A percentile compares a stretch with the other conserved stretches of the same genome.
Evolutionary conservation across 30 jellyfish, hydroid and myxozoan species (phyloP).

Genomic region (Pseudorhiza aurosa): DNA sequence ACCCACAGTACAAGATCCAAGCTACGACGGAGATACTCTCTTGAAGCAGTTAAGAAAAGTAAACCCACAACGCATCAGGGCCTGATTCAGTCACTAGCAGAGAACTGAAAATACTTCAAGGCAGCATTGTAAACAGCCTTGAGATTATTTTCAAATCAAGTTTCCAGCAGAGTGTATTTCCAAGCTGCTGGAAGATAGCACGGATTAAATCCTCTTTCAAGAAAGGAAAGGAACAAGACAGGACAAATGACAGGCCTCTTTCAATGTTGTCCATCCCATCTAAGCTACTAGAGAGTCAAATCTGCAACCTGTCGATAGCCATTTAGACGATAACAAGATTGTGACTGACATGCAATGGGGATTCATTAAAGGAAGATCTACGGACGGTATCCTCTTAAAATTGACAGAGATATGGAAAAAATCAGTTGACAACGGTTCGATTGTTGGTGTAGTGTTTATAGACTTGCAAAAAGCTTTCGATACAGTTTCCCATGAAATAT

Average conservation of each 20-base stretch:
- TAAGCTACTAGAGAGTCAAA: not conserved
- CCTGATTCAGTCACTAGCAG: constrained; percentile 35
- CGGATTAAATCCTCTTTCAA: constrained; percentile 20
- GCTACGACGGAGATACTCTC: constrained; percentile 51
- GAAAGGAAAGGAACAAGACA: constrained; percentile 35
- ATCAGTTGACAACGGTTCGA: constrained; percentile 54
- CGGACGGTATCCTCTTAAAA: constrained; percentile 60
- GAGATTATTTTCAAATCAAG: constrained; percentile 43
- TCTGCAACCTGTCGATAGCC: constrained; percentile 8
- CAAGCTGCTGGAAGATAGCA: constrained; percentile 44
- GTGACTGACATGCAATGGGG: constrained; percentile 56
- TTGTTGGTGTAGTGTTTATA: constrained; percentile 44
- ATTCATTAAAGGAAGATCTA: constrained; percentile 37
- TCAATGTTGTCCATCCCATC: constrained; percentile 42
- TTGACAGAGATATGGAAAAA: constrained; percentile 48
- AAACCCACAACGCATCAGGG: constrained; percentile 35
- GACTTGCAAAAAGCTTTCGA: constrained; percentile 55
- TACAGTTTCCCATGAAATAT: constrained; percentile 44
- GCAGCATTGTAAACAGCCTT: constrained; percentile 37
- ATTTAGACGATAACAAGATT: constrained; percentile 12
- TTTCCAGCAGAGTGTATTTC: constrained; percentile 39
- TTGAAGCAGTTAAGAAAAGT: constrained; percentile 48
- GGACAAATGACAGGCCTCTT: constrained; percentile 29
- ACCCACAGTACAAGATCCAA: constrained; percentile 58
- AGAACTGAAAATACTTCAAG: constrained; percentile 35